These are phyloP conservation scores for Hirtodrosophila confusa DNA, from an alignment of 2,888 invertebrate species.

Conservation along the genomic window DNA sequence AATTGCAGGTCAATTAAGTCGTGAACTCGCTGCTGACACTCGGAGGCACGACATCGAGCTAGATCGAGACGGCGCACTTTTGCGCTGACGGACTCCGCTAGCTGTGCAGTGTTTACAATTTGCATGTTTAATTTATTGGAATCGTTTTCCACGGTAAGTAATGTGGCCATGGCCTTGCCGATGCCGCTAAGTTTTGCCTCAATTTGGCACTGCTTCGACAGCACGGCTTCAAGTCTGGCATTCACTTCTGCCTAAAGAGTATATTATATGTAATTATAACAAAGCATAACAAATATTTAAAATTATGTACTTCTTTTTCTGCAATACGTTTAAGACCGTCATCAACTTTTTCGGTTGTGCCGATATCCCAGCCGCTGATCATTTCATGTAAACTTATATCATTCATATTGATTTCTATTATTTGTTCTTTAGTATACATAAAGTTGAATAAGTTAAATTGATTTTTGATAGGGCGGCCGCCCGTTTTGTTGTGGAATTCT, in stretches of 20 bases:
- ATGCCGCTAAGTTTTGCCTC: conserved; percentile 92
- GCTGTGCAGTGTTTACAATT: conserved; percentile 93
- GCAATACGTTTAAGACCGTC: conserved; percentile 63
- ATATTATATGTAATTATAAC: neutral
- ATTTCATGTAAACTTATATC: conserved; percentile 38
- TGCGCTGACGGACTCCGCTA: conserved; percentile 97
- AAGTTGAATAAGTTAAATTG: conserved; percentile 1
- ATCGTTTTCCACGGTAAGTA: conserved; percentile 91
- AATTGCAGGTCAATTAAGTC: conserved; percentile 97
- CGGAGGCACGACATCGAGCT: conserved; percentile 94
- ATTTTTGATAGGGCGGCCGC: neutral
- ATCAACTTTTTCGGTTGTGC: conserved; percentile 86
- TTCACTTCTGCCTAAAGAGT: conserved; percentile 87
- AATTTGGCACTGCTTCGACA: conserved; percentile 90
- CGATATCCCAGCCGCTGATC: conserved; percentile 68
- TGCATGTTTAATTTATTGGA: conserved; percentile 92
- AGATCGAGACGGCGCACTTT: conserved; percentile 97
- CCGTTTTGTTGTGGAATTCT: conserved; percentile 29
- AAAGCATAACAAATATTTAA: conserved; percentile 1
- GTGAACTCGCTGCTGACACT: conserved; percentile 96
- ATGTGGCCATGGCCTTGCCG: conserved; percentile 91
- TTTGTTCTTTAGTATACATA: conserved; percentile 6
- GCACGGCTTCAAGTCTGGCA: conserved; percentile 88
- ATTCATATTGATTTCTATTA: conserved; percentile 24
- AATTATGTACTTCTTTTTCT: conserved; percentile 71